Percentiles rank a stretch among this genome's conserved stretches.
These are phyloP conservation scores for Microcaecilia unicolor DNA, from an alignment of 2,797 vertebrate species.

Conservation along the genomic window DNA sequence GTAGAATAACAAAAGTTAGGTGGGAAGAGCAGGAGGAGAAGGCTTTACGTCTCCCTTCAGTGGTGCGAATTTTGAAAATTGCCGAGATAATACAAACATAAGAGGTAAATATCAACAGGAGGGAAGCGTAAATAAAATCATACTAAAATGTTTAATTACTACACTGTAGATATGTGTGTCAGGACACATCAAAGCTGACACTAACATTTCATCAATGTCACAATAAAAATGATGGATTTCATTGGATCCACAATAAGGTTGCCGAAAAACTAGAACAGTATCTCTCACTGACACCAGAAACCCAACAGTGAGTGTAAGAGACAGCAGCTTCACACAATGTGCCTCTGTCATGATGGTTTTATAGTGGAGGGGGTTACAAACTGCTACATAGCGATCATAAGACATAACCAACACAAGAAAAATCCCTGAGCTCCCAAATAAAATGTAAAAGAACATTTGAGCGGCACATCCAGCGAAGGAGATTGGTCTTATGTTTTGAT, in stretches of 20 bases:
- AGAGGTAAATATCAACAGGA: not conserved
- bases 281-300: not conserved
- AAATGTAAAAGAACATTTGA: too few species aligned
- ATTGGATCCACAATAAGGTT: not conserved
- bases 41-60: not conserved
- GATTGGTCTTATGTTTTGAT: conserved; percentile 10
- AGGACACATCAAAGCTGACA: not conserved
- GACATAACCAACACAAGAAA: conserved; percentile 13
- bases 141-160: not conserved
- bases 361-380: conserved; percentile 1
- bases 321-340: not conserved
- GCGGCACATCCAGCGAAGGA: conserved; percentile 11
- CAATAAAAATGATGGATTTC: conserved; percentile 5
- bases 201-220: not conserved
- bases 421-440: conserved; percentile 4
- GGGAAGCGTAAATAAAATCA: not conserved
- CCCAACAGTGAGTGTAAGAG: not conserved
- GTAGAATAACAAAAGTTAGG: not conserved
- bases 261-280: not conserved
- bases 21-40: conserved; percentile 3
- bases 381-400: conserved; percentile 14
- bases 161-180: not conserved
- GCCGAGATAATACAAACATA: not conserved
- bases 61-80: not conserved
- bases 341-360: not conserved